These are phyloP conservation scores for Thecophora atra DNA, from an alignment of 2,888 invertebrate genomes.

Conservation along the genomic window DNA sequence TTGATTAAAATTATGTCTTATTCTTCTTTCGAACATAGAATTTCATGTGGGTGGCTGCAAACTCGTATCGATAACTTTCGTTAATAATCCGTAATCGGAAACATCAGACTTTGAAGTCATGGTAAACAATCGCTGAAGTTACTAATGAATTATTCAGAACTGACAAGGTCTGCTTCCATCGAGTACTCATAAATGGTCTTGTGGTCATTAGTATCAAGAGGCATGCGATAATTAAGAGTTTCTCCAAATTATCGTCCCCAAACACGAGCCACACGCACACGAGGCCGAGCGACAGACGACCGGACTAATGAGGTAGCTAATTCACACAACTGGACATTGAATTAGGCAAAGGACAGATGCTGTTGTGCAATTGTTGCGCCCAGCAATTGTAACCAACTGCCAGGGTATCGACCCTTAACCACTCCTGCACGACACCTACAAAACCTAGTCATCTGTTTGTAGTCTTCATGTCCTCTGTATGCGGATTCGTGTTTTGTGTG, in stretches of 20 bases:
- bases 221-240: background rate
- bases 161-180: too few relatives aligned
- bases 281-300: background rate
- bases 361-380: constrained; percentile 16
- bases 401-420: background rate
- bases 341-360: constrained; percentile 21
- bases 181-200: background rate
- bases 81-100: too few relatives aligned
- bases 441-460: constrained; percentile 27
- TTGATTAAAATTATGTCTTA: too few relatives aligned
- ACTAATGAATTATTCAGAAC: too few relatives aligned
- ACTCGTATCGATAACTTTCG: too few relatives aligned
- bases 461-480: constrained; percentile 11
- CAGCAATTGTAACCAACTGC: background rate
- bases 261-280: constrained; percentile 5
- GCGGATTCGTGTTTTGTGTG: constrained; percentile 5
- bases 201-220: constrained; percentile 2
- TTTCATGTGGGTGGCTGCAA: too few relatives aligned
- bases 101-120: too few relatives aligned
- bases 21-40: too few relatives aligned
- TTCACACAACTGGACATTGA: constrained; percentile 23
- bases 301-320: background rate
- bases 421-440: background rate
- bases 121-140: too few relatives aligned
- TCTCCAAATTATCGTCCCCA: background rate